Evolutionary conservation across 2,797 vertebrate genomes (phyloP), one percentile per base, ranked within the genome.

Genomic region (Furcifer pardalis): DNA sequence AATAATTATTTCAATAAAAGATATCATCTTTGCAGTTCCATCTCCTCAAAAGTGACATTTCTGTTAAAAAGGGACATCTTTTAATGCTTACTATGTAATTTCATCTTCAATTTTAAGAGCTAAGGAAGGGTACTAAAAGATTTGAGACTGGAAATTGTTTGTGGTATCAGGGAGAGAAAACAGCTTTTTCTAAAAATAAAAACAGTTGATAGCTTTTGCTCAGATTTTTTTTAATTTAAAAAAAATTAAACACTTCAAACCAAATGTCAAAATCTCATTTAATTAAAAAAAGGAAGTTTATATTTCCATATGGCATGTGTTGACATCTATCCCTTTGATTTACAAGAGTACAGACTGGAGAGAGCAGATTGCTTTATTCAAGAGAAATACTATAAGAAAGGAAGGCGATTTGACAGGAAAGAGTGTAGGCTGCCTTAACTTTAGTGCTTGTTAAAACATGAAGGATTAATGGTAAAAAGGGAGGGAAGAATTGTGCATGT

Each of bases 361-460:
- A 92, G 88, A 92, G 91, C 90, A 93, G 91, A 95, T 93, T 93
- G 91, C 88, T 94, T 93, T 92, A 91, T 93, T 95, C 89, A 90
- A 91, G 88, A 90, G 87, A 93, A 92, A 92, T 91, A 92, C 89
- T 91, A 82, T 83, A 83, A 73, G 84, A 90, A 89, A 91, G 90
- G 84, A 84, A 52, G 85, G 85, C 84, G 89, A 84, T 92, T 91
- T 90, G 91, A 95, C 92, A 94, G 94, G 93, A 95, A 95, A 95
- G 91, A 93, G 87, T 87, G 91, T 91, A 95, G 93, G 95, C 92
- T 91, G 93, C 86, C 91, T 94, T 94, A 94, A 94, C 92, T 94
- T 88, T 88, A 92, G 91, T 91, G 92, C 94, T 94, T 95, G 94
- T 95, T 96, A 94, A 96, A 96, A 95, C 93, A 93, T 89, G 94